These are phyloP conservation scores for Callospermophilus lateralis DNA, from an alignment of 2,113 vertebrate species.

Conservation along the genomic window DNA sequence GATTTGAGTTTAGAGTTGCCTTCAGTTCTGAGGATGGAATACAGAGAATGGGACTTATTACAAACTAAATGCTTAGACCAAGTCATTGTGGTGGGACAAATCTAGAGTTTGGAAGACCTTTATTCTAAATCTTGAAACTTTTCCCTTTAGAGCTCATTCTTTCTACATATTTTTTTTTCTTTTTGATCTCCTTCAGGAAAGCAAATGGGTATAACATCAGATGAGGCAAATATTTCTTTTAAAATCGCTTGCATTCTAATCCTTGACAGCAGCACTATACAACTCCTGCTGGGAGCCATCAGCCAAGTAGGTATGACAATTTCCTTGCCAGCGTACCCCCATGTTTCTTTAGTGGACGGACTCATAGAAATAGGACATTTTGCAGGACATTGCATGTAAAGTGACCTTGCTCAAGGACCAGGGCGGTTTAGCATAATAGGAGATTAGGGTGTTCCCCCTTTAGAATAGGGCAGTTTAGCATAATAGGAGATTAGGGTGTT, in stretches of 20 bases:
- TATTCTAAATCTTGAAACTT: not conserved
- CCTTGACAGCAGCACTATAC: not conserved
- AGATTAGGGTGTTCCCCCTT: no score
- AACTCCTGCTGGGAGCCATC: no score
- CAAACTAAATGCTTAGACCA: not conserved
- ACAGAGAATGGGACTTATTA: not conserved
- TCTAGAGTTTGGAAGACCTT: not conserved
- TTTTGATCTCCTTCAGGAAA: not conserved
- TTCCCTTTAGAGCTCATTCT: not conserved
- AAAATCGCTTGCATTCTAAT: not conserved
- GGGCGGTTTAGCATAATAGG: no score
- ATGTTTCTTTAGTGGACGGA: no score
- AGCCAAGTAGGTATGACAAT: no score
- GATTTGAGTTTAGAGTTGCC: not conserved
- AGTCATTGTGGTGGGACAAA: not conserved
- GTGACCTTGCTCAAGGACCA: no score
- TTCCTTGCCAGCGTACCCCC: no score
- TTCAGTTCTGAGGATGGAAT: slow-evolving; percentile 13
- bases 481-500: no score
- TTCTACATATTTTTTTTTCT: not conserved
- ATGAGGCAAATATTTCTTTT: not conserved
- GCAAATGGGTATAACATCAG: not conserved
- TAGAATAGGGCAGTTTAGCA: no score
- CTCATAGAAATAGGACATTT: no score
- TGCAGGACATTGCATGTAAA: no score